Evolutionary conservation across 2,797 vertebrate species (phyloP).

Genomic region (Falco peregrinus): DNA sequence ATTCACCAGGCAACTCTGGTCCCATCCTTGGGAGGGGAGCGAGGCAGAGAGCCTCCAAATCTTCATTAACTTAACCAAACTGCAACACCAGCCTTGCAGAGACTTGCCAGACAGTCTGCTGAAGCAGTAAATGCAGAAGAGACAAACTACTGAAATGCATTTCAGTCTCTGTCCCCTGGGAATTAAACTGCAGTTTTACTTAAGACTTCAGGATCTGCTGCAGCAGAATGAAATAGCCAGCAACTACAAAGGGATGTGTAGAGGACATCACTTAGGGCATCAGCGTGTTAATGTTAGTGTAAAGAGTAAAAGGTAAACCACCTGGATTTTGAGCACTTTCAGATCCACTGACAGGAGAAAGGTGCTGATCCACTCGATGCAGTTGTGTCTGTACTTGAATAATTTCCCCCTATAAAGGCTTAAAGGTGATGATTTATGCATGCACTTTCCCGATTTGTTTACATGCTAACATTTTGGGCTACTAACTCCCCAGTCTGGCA

Average conservation of each 20-base stretch:
- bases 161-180: neutral
- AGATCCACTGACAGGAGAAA: neutral
- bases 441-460: neutral
- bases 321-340: neutral
- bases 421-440: neutral
- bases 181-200: neutral
- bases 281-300: neutral
- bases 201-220: neutral
- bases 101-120: neutral
- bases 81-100: neutral
- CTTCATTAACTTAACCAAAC: neutral
- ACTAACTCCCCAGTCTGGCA: neutral
- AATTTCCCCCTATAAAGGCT: neutral
- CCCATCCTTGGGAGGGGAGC: neutral
- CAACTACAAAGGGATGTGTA: neutral
- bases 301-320: neutral
- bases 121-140: neutral
- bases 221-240: neutral
- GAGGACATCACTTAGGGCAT: neutral
- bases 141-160: neutral
- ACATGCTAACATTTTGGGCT: neutral
- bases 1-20: neutral
- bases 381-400: neutral
- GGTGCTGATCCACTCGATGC: neutral
- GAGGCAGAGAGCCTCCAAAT: neutral